Evolutionary conservation across 2,113 vertebrate genomes (phyloP).

Genomic region (Capreolus pygargus): DNA sequence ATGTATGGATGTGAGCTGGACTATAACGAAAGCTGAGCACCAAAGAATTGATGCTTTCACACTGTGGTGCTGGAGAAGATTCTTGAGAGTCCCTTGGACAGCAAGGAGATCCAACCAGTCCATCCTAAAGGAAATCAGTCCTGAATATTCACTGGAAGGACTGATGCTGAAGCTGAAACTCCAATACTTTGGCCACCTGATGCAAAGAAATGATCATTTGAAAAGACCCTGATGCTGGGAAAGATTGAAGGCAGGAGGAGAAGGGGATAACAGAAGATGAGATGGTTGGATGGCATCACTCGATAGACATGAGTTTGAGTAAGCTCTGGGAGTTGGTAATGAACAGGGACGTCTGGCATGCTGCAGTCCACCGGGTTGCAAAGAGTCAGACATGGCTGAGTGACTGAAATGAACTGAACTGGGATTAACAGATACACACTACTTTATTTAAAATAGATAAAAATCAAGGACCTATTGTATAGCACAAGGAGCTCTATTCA

Average conservation of each 20-base stretch:
- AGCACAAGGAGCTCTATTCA: neutral
- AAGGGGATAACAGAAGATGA: neutral
- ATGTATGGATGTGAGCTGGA: neutral
- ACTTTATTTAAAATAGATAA: neutral
- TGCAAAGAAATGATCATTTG: neutral
- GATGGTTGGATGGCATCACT: neutral
- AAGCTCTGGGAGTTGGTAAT: neutral
- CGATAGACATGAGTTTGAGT: neutral
- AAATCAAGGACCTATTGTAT: neutral
- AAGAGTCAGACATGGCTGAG: fast-evolving
- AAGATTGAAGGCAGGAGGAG: neutral
- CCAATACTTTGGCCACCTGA: neutral
- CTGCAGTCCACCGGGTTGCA: neutral
- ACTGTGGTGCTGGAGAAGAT: neutral
- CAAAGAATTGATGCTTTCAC: neutral
- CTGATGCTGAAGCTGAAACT: neutral
- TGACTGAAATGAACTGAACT: neutral
- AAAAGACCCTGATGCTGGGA: neutral
- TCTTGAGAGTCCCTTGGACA: neutral
- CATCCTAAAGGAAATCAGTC: neutral
- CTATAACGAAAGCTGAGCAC: neutral
- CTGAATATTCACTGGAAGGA: neutral
- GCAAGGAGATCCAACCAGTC: neutral
- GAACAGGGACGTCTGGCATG: neutral
- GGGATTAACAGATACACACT: neutral